phyloP scores from a whole-genome alignment of 2,888 invertebrate species.

The Sminthurinus aureus region DNA sequence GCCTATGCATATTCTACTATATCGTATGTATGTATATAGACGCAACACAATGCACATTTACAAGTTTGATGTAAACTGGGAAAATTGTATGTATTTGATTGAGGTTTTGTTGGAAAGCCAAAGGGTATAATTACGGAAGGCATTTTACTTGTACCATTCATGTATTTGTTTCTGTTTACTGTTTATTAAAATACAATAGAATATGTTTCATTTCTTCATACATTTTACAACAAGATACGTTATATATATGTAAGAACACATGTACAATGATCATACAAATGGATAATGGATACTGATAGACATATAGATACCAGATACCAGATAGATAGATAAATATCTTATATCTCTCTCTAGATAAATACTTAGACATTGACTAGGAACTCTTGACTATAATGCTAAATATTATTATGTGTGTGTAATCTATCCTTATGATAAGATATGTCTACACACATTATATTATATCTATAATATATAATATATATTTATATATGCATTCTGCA shows the following conservation, averaged over 20 bases:
- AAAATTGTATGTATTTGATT: constrained; percentile 31
- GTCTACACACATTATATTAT: not conserved
- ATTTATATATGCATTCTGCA: not conserved
- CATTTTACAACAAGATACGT: not conserved
- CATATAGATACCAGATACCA: too few species aligned
- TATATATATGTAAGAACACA: too few species aligned
- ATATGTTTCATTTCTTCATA: constrained; percentile 6
- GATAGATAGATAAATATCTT: not conserved
- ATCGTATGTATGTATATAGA: too few species aligned
- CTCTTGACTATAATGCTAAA: too few species aligned
- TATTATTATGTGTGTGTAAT: too few species aligned
- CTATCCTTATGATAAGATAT: too few species aligned
- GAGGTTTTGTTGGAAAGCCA: constrained; percentile 35
- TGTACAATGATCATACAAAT: too few species aligned
- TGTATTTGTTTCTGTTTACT: not conserved
- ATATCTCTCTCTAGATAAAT: too few species aligned
- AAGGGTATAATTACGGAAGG: constrained; percentile 29
- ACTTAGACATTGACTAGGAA: too few species aligned
- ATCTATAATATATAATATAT: not conserved
- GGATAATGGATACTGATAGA: too few species aligned
- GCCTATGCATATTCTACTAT: too few species aligned
- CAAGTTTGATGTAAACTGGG: not conserved
- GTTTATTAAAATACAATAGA: constrained; percentile 38
- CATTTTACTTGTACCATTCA: not conserved
- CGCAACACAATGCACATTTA: too few species aligned